Percentiles rank a stretch among this genome's conserved stretches.
These are phyloP conservation scores for Orthosia gothica DNA, from an alignment of 2,888 invertebrate species.

Conservation along the genomic window DNA sequence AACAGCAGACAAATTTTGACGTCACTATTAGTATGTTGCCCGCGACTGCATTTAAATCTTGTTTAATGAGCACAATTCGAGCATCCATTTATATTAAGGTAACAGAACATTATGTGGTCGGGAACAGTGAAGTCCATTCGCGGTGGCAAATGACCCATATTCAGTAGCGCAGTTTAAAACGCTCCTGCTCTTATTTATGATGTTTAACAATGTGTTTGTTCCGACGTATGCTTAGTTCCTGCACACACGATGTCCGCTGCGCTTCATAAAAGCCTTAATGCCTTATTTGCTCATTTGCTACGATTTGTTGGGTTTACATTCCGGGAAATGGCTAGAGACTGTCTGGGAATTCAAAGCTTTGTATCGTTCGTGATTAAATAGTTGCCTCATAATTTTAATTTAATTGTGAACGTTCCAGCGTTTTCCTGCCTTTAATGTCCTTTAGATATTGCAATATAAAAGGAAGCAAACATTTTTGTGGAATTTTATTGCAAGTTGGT, in stretches of 20 bases:
- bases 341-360: slow-evolving; percentile 41
- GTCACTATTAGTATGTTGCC: slow-evolving; percentile 61
- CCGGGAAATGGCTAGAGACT: slow-evolving; percentile 19
- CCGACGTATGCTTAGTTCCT: slow-evolving; percentile 43
- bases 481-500: slow-evolving; percentile 26
- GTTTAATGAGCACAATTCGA: slow-evolving; percentile 66
- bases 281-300: slow-evolving; percentile 42
- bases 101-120: slow-evolving; percentile 66
- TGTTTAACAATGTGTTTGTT: slow-evolving; percentile 56
- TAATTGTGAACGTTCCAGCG: slow-evolving; percentile 39
- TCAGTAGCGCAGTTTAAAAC: slow-evolving; percentile 58
- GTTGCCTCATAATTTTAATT: slow-evolving; percentile 38
- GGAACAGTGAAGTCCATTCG: slow-evolving; percentile 64
- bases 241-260: slow-evolving; percentile 35
- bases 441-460: slow-evolving; percentile 20
- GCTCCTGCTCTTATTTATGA: slow-evolving; percentile 54
- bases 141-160: slow-evolving; percentile 69
- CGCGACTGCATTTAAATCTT: slow-evolving; percentile 67
- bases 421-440: slow-evolving; percentile 26
- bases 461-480: slow-evolving; percentile 10
- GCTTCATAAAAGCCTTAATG: slow-evolving; percentile 46
- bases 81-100: slow-evolving; percentile 60
- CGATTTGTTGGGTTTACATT: slow-evolving; percentile 40
- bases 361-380: slow-evolving; percentile 35
- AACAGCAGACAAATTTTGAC: slow-evolving; percentile 40